phyloP scores from a whole-genome alignment of 2,113 vertebrate species.

The Eonycteris spelaea region DNA sequence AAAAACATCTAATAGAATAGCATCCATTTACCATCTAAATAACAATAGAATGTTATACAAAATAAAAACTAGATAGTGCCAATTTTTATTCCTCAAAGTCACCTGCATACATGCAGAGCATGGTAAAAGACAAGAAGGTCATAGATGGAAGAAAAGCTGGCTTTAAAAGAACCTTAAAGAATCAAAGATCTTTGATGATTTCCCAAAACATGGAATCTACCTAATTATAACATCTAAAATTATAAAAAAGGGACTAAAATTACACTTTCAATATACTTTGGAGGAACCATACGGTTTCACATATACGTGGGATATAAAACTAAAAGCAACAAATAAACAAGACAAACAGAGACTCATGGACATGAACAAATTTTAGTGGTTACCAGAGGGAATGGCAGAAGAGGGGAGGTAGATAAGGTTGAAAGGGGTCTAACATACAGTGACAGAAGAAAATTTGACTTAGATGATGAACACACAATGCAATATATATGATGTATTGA shows the following conservation, averaged over 20 bases:
- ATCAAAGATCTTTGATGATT: background rate
- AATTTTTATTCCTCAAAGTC: background rate
- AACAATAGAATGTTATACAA: background rate
- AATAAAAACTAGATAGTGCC: background rate
- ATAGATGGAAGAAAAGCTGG: background rate
- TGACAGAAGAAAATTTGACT: no score
- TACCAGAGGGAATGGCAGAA: no score
- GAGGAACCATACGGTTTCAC: no score
- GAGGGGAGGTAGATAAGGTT: no score
- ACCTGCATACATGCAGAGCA: background rate
- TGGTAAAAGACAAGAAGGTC: background rate
- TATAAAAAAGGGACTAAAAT: background rate
- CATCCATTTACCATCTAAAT: background rate
- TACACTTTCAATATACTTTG: background rate
- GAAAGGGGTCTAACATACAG: no score
- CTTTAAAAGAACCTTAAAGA: background rate
- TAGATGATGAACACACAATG: no score
- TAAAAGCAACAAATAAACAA: no score
- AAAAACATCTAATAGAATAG: background rate
- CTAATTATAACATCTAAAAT: background rate
- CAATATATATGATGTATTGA: no score
- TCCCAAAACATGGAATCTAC: background rate
- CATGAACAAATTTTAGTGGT: no score
- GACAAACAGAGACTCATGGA: no score
- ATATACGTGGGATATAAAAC: background rate